Evolutionary conservation across 2,888 invertebrate species (phyloP), one percentile per base, ranked within the genome.

Genomic region (Neoaliturus tenellus): DNA sequence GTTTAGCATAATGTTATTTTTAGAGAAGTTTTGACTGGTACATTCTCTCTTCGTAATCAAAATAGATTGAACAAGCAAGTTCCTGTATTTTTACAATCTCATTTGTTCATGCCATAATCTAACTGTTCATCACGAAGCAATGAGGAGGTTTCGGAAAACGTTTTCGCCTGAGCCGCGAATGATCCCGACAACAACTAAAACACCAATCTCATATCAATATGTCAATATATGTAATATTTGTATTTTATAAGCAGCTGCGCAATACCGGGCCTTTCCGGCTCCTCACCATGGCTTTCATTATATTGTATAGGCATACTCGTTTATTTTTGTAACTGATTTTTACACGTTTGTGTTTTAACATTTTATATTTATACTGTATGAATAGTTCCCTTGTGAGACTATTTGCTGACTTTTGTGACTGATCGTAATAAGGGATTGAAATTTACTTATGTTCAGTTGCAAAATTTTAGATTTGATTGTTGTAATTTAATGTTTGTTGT

Each of bases 141-240:
- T 39, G 71, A 10, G 39, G 39, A 71, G 23, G 71, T 71, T 25
- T 31, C n/a, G 35, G 31, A 39, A 8, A 10, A 10, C 23, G 55
- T 55, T 62, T 20, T 23, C 41, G 71, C 71, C 71, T 41, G 33
- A 39, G 71, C 71, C 71, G 71, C 71, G 71, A 20, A 10, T 20
- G 12, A 39, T 71, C 71, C 71, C 71, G 71, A 71, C 23, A 10
- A 71, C 71, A 71, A 71, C 71, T 71, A 41, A 71, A 71, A 71
- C 71, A 71, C 71, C 71, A 71, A 71, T 41, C 35, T 71, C 41
- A 71, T 62, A 62, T 62, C 62, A 71, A 35, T 41, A 25, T 71
- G 41, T 71, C 71, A 39, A 41, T 67, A 35, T 67, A 67, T 71
- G 71, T 71, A 62, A 62, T 62, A 62, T 41, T 71, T 71, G 71